These are phyloP conservation scores for Calephelis perditalis DNA, from an alignment of 2,888 invertebrate genomes.

Conservation along the genomic window DNA sequence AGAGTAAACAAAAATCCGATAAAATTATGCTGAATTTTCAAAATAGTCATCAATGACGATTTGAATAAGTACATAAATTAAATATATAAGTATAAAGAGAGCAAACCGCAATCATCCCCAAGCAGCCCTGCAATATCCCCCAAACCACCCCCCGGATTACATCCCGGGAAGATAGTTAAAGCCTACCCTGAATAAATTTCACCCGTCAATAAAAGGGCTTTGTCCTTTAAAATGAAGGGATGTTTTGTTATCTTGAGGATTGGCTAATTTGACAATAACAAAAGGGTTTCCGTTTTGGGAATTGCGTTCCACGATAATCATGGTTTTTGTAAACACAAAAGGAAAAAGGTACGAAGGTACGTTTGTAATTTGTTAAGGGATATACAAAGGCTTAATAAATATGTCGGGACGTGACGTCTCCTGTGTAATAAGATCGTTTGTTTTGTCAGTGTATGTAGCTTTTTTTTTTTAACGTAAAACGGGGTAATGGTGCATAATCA, in stretches of 20 bases:
- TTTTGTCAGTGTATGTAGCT: conserved; percentile 10
- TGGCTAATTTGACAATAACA: conserved; percentile 78
- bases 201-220: conserved; percentile 71
- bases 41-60: not conserved
- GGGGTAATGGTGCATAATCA: too few relatives aligned
- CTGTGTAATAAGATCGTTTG: conserved; percentile 17
- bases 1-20: too few relatives aligned
- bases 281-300: conserved; percentile 67
- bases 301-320: conserved; percentile 64
- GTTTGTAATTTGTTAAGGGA: conserved; percentile 44
- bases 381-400: conserved; percentile 44
- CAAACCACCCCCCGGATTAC: conserved; percentile 50
- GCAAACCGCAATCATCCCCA: conserved; percentile 31
- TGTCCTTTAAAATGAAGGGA: conserved; percentile 68
- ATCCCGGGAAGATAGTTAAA: conserved; percentile 69
- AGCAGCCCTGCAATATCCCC: conserved; percentile 29
- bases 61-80: not conserved
- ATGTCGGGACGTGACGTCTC: conserved; percentile 32
- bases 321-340: conserved; percentile 45
- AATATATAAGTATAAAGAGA: conserved; percentile 23
- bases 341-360: conserved; percentile 32
- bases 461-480: too few relatives aligned
- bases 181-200: conserved; percentile 69
- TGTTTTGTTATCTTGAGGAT: conserved; percentile 79
- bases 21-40: too few relatives aligned